Conservation (phyloP, 35 echinoderm and acorn worm species). For the Acanthaster planci region DNA sequence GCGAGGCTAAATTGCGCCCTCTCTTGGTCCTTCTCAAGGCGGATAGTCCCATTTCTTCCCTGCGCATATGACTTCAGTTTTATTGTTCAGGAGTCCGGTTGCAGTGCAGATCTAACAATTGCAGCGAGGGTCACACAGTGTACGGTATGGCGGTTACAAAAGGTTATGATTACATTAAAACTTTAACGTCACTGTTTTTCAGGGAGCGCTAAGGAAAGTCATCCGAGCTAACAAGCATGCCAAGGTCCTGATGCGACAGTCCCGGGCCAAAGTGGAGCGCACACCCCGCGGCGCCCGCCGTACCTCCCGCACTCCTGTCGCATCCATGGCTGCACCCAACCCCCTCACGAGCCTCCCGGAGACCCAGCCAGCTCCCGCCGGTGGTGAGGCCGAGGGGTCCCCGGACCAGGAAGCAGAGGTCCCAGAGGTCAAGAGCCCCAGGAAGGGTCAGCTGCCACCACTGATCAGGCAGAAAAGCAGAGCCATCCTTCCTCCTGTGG, state of each 20-base stretch:
- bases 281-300: background rate
- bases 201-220: background rate
- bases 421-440: slow-evolving; percentile 1
- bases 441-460: background rate
- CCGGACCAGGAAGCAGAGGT: background rate
- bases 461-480: background rate
- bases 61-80: too few relatives aligned
- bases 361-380: background rate
- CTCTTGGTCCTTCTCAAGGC: too few relatives aligned
- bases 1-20: too few relatives aligned
- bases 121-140: too few relatives aligned
- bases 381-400: background rate
- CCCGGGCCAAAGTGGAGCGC: background rate
- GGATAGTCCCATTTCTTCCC: too few relatives aligned
- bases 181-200: background rate
- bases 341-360: background rate
- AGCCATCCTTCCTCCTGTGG: slow-evolving; percentile 1
- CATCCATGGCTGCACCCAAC: background rate
- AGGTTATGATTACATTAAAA: too few relatives aligned
- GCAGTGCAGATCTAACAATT: too few relatives aligned
- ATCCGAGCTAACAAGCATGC: background rate
- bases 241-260: background rate
- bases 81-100: too few relatives aligned
- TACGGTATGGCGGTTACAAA: too few relatives aligned
- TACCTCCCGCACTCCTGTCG: background rate